Base-by-base conservation (phyloP, 2,797 vertebrate species). In the Catostomus latipinnis region DNA sequence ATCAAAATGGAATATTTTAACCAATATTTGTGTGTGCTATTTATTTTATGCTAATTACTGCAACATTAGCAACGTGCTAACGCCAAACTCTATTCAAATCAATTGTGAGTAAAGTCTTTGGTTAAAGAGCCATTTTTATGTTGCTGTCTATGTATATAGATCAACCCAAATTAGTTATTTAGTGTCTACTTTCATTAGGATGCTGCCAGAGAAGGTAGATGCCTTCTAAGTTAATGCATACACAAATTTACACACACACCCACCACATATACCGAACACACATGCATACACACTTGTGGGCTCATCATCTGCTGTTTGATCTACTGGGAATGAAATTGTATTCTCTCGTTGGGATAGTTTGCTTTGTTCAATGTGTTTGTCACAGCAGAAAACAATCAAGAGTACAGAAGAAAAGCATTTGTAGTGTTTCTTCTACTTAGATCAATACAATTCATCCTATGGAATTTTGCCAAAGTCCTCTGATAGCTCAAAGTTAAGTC, bases 381-480 rank as follows among this genome's bases (percentile, higher is more conserved):
- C 82, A 76, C 11, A 73, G 74, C 60, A 65, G 79, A 66, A 82
- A 80, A 85, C 87, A 79, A 82, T 86, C 63, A 69, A 76, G 82
- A 82, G 50, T 86, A 88, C 78, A 86, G 50, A 77, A 63, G 56
- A 84, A 85, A 77, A 3, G n/a, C 70, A 86, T 82, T 82, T 82
- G 62, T 78, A 78, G 81, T 84, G 58, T 76, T 82, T 77, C 48
- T 82, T 70, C 83, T 81, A 70, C 79, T 16, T 12, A 81, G 82
- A 83, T 83, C 73, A 81, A 71, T 69, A 66, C 74, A 46, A 75
- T 82, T 71, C 66, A 83, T 67, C 70, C 74, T 18, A 70, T 70
- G 48, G 81, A 57, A 69, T 10, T 71, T 71, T 11, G 46, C 18
- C 58, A 22, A 71, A 78, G 74, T 74, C 77, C 61, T 75, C 67